These are phyloP conservation scores for Pachypeltis micranthus DNA, from an alignment of 1,140 invertebrate genomes.

Conservation along the genomic window DNA sequence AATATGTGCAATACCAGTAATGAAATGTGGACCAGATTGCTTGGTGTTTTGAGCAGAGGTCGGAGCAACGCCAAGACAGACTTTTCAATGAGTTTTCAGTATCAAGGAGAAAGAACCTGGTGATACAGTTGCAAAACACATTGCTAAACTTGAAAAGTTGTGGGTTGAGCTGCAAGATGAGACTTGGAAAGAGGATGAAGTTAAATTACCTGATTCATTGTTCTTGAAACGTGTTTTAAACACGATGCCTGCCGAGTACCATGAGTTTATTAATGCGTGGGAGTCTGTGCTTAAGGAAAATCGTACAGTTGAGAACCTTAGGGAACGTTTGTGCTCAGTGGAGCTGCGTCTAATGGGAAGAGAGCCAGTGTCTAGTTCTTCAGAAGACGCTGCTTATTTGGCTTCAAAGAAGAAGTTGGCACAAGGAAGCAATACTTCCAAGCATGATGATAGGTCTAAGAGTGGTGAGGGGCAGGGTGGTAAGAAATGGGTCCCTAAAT, in stretches of 20 bases:
- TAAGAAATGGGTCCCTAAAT: neutral
- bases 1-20: conserved; percentile 19
- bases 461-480: neutral
- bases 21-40: conserved; percentile 27
- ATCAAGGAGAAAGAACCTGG: conserved; percentile 23
- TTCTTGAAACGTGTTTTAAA: conserved; percentile 25
- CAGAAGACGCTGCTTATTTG: neutral
- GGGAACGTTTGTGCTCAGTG: neutral
- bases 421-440: neutral
- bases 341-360: neutral
- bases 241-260: conserved; percentile 24
- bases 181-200: conserved; percentile 24
- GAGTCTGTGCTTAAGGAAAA: conserved; percentile 22
- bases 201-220: conserved; percentile 25
- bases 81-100: conserved; percentile 29
- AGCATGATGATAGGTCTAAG: neutral
- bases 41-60: conserved; percentile 27
- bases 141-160: conserved; percentile 24
- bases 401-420: neutral
- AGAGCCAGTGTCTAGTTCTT: neutral
- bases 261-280: conserved; percentile 28
- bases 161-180: conserved; percentile 29
- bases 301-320: neutral
- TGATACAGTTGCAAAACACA: conserved; percentile 25
- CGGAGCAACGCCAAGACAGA: conserved; percentile 27